Evolutionary conservation across 2,113 vertebrate species (phyloP).

Genomic region (Leptodactylus fuscus): DNA sequence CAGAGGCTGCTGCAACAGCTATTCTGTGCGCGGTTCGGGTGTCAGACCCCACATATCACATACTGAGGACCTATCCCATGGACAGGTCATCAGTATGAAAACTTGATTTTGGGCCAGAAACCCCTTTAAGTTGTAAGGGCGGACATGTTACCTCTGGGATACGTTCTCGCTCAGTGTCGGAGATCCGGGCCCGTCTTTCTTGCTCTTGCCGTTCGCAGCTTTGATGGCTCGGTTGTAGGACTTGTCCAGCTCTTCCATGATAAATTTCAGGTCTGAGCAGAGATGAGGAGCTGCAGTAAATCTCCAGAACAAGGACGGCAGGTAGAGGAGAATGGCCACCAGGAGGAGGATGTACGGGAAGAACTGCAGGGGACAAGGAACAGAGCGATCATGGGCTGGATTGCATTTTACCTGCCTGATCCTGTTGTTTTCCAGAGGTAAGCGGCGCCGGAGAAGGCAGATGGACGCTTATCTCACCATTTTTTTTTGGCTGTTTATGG

Average conservation of each 20-base stretch:
- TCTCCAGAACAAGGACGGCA: slow-evolving; percentile 89
- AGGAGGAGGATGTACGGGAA: slow-evolving; percentile 92
- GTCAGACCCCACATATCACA: too few species aligned
- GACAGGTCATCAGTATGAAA: too few species aligned
- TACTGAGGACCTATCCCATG: too few species aligned
- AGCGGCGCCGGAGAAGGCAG: background rate
- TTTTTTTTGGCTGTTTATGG: too few species aligned
- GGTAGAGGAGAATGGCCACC: slow-evolving; percentile 86
- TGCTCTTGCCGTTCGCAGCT: slow-evolving; percentile 79
- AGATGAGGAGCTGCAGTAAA: slow-evolving; percentile 88
- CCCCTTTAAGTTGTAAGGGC: background rate
- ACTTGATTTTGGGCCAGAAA: too few species aligned
- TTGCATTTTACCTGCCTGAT: background rate
- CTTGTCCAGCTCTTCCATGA: slow-evolving; percentile 95
- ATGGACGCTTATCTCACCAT: too few species aligned
- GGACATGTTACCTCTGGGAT: slow-evolving; percentile 71
- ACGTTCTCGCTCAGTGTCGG: slow-evolving; percentile 64
- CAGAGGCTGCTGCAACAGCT: too few species aligned
- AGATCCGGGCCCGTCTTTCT: slow-evolving; percentile 66
- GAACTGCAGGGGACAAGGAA: slow-evolving; percentile 75
- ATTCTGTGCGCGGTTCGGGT: too few species aligned
- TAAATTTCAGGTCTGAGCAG: slow-evolving; percentile 92
- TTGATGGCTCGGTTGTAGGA: slow-evolving; percentile 90
- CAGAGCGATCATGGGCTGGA: background rate
- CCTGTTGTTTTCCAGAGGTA: background rate